phyloP scores from a whole-genome alignment of 2,888 invertebrate genomes.

The Crossocerus cetratus region DNA sequence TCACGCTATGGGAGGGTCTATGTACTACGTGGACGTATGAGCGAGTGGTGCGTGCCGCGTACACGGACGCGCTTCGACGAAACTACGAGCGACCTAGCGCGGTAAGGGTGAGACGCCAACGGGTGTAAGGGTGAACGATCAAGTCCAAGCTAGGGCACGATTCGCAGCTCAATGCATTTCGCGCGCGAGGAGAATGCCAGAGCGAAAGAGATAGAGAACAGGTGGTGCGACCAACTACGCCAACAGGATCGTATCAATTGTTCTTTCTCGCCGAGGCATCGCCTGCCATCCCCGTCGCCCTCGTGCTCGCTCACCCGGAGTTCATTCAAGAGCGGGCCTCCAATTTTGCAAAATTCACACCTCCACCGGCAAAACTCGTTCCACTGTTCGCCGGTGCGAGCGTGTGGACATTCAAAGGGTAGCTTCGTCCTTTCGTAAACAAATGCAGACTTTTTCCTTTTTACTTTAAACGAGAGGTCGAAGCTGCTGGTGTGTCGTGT shows the following conservation, averaged over 20 bases:
- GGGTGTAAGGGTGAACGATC: constrained; percentile 30
- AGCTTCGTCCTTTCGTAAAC: too few species aligned
- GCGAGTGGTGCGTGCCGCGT: constrained; percentile 28
- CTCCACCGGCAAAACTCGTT: constrained; percentile 19
- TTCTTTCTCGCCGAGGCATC: constrained; percentile 63
- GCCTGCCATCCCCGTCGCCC: constrained; percentile 34
- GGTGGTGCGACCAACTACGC: constrained; percentile 56
- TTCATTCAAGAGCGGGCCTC: constrained; percentile 62
- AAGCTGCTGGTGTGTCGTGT: too few species aligned
- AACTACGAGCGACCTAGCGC: constrained; percentile 20
- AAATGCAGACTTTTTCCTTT: too few species aligned
- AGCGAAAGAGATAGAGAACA: not conserved
- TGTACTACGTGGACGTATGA: not conserved
- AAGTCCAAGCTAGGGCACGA: constrained; percentile 39
- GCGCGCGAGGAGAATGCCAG: constrained; percentile 39
- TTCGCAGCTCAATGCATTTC: constrained; percentile 61
- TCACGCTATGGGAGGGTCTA: too few species aligned
- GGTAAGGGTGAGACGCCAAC: constrained; percentile 17
- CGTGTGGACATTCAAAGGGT: too few species aligned
- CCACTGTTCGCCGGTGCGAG: too few species aligned
- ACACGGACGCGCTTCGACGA: constrained; percentile 4
- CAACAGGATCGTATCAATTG: constrained; percentile 69
- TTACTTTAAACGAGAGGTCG: too few species aligned
- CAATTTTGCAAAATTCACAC: constrained; percentile 58
- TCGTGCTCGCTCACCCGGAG: constrained; percentile 44